Evolutionary conservation across 2,113 vertebrate genomes (phyloP).

Genomic region (Sisor rabdophorus): DNA sequence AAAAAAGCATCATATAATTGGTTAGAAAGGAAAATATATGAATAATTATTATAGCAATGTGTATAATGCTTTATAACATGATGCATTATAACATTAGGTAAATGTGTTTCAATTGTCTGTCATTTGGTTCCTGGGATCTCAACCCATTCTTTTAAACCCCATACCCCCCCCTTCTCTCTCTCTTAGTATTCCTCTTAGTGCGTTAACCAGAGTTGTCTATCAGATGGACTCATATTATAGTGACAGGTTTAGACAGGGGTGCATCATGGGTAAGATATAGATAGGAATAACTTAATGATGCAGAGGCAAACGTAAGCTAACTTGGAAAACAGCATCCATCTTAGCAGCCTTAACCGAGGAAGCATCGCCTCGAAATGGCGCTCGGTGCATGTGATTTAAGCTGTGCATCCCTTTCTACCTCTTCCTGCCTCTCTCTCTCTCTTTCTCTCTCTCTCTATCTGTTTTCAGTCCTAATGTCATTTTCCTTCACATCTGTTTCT

Average conservation of each 20-base stretch:
- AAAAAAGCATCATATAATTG: too few relatives aligned
- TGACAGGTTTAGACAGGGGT: slow-evolving; percentile 41
- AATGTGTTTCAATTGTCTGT: slow-evolving; percentile 41
- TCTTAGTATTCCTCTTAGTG: slow-evolving; percentile 55
- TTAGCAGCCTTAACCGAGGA: slow-evolving; percentile 59
- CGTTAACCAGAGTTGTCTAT: slow-evolving; percentile 71
- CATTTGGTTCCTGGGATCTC: slow-evolving; percentile 61
- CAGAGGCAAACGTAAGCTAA: slow-evolving; percentile 58
- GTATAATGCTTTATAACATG: too few relatives aligned
- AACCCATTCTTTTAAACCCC: too few relatives aligned
- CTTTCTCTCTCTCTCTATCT: slow-evolving; percentile 24
- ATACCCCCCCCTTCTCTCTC: slow-evolving; percentile 70
- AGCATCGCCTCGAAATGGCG: slow-evolving; percentile 44
- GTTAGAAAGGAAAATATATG: too few relatives aligned
- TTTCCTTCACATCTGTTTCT: slow-evolving; percentile 22
- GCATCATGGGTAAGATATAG: slow-evolving; percentile 23
- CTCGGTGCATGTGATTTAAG: slow-evolving; percentile 29
- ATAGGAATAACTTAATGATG: slow-evolving; percentile 64
- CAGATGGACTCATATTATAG: slow-evolving; percentile 59
- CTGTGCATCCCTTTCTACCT: slow-evolving; percentile 37
- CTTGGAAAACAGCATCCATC: slow-evolving; percentile 62
- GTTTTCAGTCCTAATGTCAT: slow-evolving; percentile 33
- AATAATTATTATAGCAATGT: too few relatives aligned
- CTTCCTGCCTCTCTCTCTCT: slow-evolving; percentile 21
- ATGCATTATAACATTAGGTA: too few relatives aligned